phyloP scores from a whole-genome alignment of 2,113 vertebrate species.

The Podiceps cristatus region DNA sequence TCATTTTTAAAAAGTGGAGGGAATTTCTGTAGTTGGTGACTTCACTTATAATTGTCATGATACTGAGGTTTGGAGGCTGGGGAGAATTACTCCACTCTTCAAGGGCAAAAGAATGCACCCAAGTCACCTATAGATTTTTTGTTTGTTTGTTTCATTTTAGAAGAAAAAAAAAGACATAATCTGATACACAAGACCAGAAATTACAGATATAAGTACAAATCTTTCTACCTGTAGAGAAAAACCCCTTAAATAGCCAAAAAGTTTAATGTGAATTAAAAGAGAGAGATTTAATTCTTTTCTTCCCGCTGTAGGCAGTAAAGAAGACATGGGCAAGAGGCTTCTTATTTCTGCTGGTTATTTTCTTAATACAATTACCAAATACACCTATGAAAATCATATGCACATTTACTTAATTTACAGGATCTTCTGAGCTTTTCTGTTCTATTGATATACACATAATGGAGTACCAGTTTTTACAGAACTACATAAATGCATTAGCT shows the following conservation, averaged over 20 bases:
- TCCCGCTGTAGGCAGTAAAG: background rate
- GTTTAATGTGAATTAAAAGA: background rate
- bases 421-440: background rate
- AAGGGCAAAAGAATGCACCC: fast-evolving
- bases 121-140: background rate
- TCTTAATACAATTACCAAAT: background rate
- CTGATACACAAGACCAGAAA: background rate
- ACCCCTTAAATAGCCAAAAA: fast-evolving
- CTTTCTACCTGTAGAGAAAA: background rate
- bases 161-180: background rate
- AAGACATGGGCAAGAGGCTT: background rate
- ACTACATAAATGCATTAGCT: background rate
- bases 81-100: background rate
- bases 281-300: background rate
- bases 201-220: background rate
- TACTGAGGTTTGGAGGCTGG: background rate
- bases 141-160: background rate
- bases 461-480: background rate
- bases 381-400: background rate
- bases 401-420: background rate
- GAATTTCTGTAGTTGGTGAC: background rate
- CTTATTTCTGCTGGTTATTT: background rate
- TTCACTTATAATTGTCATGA: background rate
- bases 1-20: background rate
- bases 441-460: background rate